phyloP scores from a whole-genome alignment of 2,888 invertebrate genomes.

The Thysanoteuthis rhombus region DNA sequence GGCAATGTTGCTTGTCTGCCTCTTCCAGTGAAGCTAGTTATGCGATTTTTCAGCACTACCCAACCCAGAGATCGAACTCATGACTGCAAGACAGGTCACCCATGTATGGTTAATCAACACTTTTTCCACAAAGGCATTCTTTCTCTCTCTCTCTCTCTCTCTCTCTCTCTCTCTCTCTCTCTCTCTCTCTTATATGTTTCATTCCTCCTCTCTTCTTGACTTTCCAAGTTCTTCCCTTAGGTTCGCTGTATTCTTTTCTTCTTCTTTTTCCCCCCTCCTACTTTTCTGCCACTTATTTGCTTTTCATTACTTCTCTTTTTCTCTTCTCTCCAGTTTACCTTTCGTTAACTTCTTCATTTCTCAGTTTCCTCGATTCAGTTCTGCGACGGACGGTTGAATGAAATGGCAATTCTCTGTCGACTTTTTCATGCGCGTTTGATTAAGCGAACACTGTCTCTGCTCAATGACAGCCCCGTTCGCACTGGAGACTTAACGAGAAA shows the following conservation, averaged over 20 bases:
- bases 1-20: too few species aligned
- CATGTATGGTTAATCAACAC: not conserved
- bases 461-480: not conserved
- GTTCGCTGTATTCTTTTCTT: too few species aligned
- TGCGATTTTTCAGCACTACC: too few species aligned
- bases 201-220: not conserved
- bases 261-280: too few species aligned
- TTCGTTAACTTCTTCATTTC: not conserved
- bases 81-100: too few species aligned
- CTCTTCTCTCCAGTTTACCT: not conserved
- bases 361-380: not conserved
- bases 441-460: not conserved
- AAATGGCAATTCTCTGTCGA: conserved; percentile 12
- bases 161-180: not conserved
- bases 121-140: not conserved
- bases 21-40: too few species aligned
- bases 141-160: not conserved
- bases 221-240: too few species aligned
- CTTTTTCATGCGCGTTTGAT: conserved; percentile 12
- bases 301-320: not conserved
- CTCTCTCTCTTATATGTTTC: not conserved
- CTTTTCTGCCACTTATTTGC: too few species aligned
- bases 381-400: not conserved
- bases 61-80: too few species aligned
- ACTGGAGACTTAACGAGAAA: not conserved